Evolutionary conservation across 2,113 vertebrate species (phyloP).

Genomic region (Hiodon alosoides): DNA sequence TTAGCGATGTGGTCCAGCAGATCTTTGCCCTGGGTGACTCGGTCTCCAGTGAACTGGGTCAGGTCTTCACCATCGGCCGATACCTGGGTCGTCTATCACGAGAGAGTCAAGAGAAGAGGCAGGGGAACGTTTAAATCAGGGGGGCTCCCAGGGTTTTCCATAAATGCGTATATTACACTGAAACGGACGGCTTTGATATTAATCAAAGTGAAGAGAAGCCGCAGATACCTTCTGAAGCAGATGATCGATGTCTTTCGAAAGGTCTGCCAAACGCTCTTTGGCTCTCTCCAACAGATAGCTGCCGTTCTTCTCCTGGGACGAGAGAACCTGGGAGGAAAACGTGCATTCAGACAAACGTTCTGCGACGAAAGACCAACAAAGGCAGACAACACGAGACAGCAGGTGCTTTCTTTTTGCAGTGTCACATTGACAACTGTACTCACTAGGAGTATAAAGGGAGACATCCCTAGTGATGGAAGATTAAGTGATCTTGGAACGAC

Average conservation of each 20-base stretch:
- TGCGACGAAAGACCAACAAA: neutral
- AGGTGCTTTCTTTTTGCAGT: neutral
- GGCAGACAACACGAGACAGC: neutral
- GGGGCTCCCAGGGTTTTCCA: neutral
- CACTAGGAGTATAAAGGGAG: too few species aligned
- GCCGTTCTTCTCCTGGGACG: constrained; percentile 46
- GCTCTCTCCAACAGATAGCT: constrained; percentile 30
- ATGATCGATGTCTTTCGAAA: constrained; percentile 45
- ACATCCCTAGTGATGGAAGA: too few species aligned
- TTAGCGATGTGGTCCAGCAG: constrained; percentile 57
- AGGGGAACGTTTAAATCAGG: neutral
- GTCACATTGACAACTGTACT: neutral
- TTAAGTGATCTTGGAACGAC: too few species aligned
- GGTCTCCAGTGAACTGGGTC: constrained; percentile 46
- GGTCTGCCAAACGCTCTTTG: constrained; percentile 39
- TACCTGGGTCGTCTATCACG: constrained; percentile 56
- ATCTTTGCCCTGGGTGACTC: constrained; percentile 53
- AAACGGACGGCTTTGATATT: neutral
- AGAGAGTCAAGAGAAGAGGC: constrained; percentile 18
- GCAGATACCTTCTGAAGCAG: constrained; percentile 46
- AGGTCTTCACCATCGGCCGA: constrained; percentile 48
- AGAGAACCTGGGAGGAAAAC: constrained; percentile 41
- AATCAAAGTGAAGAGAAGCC: neutral
- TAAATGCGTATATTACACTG: too few species aligned
- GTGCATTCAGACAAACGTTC: neutral